phyloP scores from a whole-genome alignment of 1,140 invertebrate genomes.

The Cyphomyrmex costatus region DNA sequence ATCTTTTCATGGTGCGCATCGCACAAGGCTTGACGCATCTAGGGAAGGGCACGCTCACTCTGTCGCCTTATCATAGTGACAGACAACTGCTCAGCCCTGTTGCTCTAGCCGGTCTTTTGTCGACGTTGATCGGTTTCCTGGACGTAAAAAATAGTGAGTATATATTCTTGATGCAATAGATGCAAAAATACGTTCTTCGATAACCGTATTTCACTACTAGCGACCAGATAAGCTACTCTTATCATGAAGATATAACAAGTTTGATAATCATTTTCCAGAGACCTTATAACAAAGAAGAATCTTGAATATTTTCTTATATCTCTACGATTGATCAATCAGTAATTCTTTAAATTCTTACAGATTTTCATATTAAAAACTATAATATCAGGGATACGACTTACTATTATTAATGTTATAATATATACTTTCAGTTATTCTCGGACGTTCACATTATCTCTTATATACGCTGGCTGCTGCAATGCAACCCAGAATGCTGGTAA shows the following conservation, averaged over 20 bases:
- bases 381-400: background rate
- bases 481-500: slow-evolving; percentile 99
- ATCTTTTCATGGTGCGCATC: slow-evolving; percentile 99
- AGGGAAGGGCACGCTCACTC: slow-evolving; percentile 99
- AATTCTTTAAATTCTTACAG: slow-evolving; percentile 1
- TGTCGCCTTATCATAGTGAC: slow-evolving; percentile 99
- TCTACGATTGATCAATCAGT: background rate
- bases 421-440: slow-evolving; percentile 94
- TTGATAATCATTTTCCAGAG: background rate
- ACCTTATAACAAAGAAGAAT: background rate
- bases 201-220: background rate
- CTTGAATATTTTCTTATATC: slow-evolving; percentile 20
- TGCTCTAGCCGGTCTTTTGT: slow-evolving; percentile 96
- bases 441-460: slow-evolving; percentile 98
- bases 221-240: slow-evolving; percentile 14
- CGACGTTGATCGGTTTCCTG: slow-evolving; percentile 96
- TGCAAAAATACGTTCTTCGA: background rate
- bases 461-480: slow-evolving; percentile 98
- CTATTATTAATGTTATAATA: slow-evolving; percentile 24
- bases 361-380: background rate
- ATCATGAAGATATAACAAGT: background rate
- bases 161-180: background rate
- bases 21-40: slow-evolving; percentile 99
- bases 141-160: slow-evolving; percentile 98
- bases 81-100: slow-evolving; percentile 98